Evolutionary conservation across 2,113 vertebrate genomes (phyloP), one percentile per base, ranked within the genome.

Genomic region (Trichechus manatus): DNA sequence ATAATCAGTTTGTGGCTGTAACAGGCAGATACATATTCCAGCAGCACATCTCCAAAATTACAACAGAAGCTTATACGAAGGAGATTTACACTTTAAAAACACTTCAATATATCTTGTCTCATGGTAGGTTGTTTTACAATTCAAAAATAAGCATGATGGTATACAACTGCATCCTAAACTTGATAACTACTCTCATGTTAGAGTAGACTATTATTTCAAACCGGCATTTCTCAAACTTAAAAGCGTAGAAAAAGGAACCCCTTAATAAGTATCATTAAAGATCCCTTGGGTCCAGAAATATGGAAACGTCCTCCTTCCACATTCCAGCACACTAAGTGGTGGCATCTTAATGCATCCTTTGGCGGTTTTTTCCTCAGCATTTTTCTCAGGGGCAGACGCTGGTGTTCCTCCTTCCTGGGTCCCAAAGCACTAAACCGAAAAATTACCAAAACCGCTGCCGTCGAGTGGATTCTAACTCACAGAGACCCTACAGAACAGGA

Each of bases 121-220:
- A 82, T 7, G 44, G 27, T 27, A 33, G 42, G 59, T 11, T n/a
- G 27, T 87, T 39, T 36, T 13, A 0, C 27, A 29, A 33, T 85
- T 81, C 29, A 63, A 93, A 87, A 74, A 72, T 29, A 78, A 72
- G 17, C 70, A 47, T 0, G 23, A 11, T 42, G 22, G 31, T 0
- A 39, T 1, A 17, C 1, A 77, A 68, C 9, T 1, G 9, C 33
- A 39, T 19, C 11, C 39, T 50, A 53, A 56, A 7, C 5, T 39
- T 44, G 36, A n/a, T 42, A 36, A 19, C 33, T n/a, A 42, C 5
- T 0, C 33, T 36, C 27, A 1, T 1, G 8, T 15, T 4, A 8
- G 42, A 20, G 13, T 8, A 29, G 23, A 14, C 39, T 86, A 33
- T 7, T 25, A 64, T 20, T 42, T 95, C 66, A 27, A 74, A 36